Base-by-base conservation (phyloP, 2,113 vertebrate species). In the Boleophthalmus pectinirostris region DNA sequence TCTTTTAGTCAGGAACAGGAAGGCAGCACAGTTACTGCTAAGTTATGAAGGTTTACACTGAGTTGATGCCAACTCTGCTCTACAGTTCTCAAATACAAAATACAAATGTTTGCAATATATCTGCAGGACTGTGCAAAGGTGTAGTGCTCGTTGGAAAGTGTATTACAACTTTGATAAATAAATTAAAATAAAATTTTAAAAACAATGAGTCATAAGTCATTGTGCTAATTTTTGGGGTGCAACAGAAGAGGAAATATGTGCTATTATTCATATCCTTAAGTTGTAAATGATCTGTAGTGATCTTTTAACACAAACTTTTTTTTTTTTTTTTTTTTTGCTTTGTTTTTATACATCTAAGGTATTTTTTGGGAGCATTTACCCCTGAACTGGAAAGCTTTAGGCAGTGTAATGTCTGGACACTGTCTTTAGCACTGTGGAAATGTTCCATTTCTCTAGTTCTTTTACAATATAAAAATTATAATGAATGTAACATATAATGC, bases 1-100 rank as follows among this genome's bases (percentile, higher is more conserved):
- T 87, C 84, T 88, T 89, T 88, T 81, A 86, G 86, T 77, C 82
- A 85, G 72, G n/a, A 46, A 72, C 78, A 84, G 81, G 74, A 85
- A 79, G 78, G 68, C 67, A 75, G 70, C 66, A 64, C 47, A 66
- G 67, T 46, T 0, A 63, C 72, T 73, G 24, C 74, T 68, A 70
- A 81, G 79, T 83, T 84, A 68, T 67, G 49, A 66, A 69, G 18
- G 75, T 77, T 74, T 45, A 8, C 56, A 15, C 13, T 43, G 54
- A 54, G 38, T 81, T 71, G 2, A 5, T 57, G 2, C 54, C 18
- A 73, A 68, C 54, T 33, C 47, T 72, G 46, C 69, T 73, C 60
- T 66, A 58, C 68, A 73, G 72, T 75, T 75, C 2, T 54, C 2
- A 38, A 69, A 72, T 69, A 68, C 24, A 49, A 35, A 75, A 47